Percentiles rank a stretch among this genome's conserved stretches.
Conservation (phyloP, 2,888 invertebrate genomes). For the Eupeodes luniger region DNA sequence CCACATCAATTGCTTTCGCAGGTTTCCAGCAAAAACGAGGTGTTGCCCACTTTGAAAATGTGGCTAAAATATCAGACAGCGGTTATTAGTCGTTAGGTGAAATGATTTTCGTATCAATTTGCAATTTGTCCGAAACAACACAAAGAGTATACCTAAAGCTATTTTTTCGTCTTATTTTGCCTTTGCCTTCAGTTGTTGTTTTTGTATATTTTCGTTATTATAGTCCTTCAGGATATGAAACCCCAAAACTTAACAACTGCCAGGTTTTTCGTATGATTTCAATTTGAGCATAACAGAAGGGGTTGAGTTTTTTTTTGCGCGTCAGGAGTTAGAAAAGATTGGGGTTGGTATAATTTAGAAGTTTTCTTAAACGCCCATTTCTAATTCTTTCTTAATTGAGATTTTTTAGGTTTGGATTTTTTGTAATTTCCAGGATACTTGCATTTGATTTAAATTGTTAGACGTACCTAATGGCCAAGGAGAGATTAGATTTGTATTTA, state of each 20-base stretch:
- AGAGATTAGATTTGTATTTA: background rate
- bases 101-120: slow-evolving; percentile 76
- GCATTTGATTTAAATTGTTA: slow-evolving; percentile 63
- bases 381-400: slow-evolving; percentile 74
- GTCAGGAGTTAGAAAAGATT: background rate
- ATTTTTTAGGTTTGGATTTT: slow-evolving; percentile 32
- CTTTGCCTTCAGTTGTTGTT: background rate
- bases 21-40: slow-evolving; percentile 55
- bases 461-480: background rate
- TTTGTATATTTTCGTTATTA: slow-evolving; percentile 15
- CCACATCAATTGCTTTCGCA: slow-evolving; percentile 58
- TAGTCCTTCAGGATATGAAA: slow-evolving; percentile 31
- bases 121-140: slow-evolving; percentile 64
- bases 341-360: slow-evolving; percentile 66
- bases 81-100: slow-evolving; percentile 76
- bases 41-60: slow-evolving; percentile 71
- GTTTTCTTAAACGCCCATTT: slow-evolving; percentile 70
- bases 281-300: slow-evolving; percentile 49
- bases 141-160: background rate
- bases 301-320: slow-evolving; percentile 24
- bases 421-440: slow-evolving; percentile 32
- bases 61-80: slow-evolving; percentile 69
- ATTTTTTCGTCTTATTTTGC: slow-evolving; percentile 17
- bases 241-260: slow-evolving; percentile 39
- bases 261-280: slow-evolving; percentile 61